Percentiles rank a stretch among this genome's conserved stretches.
phyloP scores from a whole-genome alignment of 2,797 vertebrate genomes.

The Acanthis flammea region DNA sequence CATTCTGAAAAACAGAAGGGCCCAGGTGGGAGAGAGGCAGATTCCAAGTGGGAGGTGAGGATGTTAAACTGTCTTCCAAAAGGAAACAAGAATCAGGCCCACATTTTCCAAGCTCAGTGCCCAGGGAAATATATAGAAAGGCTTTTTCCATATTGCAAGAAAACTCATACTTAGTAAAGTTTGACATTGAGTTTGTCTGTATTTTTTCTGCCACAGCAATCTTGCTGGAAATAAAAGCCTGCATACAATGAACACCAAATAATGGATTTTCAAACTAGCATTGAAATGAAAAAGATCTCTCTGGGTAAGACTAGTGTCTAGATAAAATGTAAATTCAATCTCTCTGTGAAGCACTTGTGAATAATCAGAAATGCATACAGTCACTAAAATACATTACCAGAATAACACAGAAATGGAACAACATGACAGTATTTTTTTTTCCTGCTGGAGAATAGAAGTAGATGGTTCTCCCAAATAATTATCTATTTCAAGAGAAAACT shows the following conservation, averaged over 20 bases:
- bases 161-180: not conserved
- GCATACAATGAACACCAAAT: constrained; percentile 24
- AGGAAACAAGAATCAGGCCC: not conserved
- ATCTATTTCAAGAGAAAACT: not conserved
- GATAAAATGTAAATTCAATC: constrained; percentile 57
- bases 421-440: not conserved
- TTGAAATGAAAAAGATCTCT: constrained; percentile 52
- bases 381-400: constrained; percentile 22
- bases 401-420: constrained; percentile 27
- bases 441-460: not conserved
- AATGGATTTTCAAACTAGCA: constrained; percentile 50
- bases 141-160: not conserved
- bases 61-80: not conserved
- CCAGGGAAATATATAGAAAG: not conserved
- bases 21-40: not conserved
- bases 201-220: constrained; percentile 24
- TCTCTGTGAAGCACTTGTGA: constrained; percentile 15
- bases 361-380: constrained; percentile 44
- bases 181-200: not conserved
- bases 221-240: constrained; percentile 48
- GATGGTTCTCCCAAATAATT: constrained; percentile 2
- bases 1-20: not conserved
- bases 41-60: not conserved
- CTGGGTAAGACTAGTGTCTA: constrained; percentile 25
- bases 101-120: not conserved